Evolutionary conservation across 64 coral and sea anemone species (phyloP), one percentile per base, ranked within the genome.

Genomic region (Platygyra sinensis): DNA sequence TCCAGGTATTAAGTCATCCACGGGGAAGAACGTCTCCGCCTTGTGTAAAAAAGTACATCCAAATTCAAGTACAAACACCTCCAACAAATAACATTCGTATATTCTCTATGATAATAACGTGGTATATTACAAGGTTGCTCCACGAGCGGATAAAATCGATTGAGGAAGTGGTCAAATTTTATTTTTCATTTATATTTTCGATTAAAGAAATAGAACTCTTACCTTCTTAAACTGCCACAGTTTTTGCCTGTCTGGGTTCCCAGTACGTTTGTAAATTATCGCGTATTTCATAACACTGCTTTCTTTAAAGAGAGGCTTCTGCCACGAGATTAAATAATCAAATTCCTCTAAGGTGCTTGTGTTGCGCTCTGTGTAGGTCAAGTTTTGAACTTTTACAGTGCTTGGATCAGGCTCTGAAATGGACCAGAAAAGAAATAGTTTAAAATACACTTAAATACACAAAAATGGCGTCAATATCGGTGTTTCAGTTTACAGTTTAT

Each of bases 321-420:
- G 16, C 74, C 74, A 77, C 8, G 36, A 10, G 39, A 77, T 42
- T 24, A 49, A 32, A 73, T 28, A 73, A 30, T 30, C 30, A 31
- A 30, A 73, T 31, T 73, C 30, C 5, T 73, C 33, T 50, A 24
- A 20, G 8, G 18, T 50, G 39, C 74, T 77, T 9, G 10, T 49
- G 17, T 49, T 77, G 8, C 49, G 19, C 15, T 22, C 20, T 42
- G 36, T 50, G 36, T 50, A 24, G 38, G 17, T n/a, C 36, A 77
- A 20, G 39, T 77, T 77, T 50, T 38, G 74, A 51, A 77, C 74
- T 42, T 22, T 77, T 42, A 77, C 16, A 49, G 74, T 77, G 39
- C 8, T 39, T 52, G 36, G 38, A 77, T 77, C 74, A 24, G 74
- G 36, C 36, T 42, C 74, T 77, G 39, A 42, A 77, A 77, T 50